Evolutionary conservation across 1,140 invertebrate species (phyloP).

Genomic region (Holotrichia oblita): DNA sequence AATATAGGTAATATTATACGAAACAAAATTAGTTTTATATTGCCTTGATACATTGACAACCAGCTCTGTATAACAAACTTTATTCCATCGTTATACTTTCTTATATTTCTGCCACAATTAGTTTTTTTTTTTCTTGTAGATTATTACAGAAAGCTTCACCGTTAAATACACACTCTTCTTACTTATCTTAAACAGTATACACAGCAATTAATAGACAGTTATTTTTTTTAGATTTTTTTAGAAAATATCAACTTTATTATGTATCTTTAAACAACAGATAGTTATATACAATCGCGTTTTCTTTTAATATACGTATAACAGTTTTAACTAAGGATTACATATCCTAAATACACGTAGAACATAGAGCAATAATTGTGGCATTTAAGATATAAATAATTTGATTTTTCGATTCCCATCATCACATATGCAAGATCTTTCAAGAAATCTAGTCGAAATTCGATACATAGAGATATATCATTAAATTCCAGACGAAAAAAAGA

Average conservation of each 20-base stretch:
- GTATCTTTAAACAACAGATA: not conserved
- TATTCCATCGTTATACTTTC: not conserved
- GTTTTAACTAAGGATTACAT: slow-evolving; percentile 5
- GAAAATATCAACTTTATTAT: not conserved
- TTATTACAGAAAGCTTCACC: not conserved
- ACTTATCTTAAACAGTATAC: not conserved
- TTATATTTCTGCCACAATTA: slow-evolving; percentile 9
- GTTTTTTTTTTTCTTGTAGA: not conserved
- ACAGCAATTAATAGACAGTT: not conserved
- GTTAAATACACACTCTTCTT: not conserved
- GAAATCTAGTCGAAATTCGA: no score
- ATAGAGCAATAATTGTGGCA: slow-evolving; percentile 4
- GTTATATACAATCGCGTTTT: not conserved
- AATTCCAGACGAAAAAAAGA: no score
- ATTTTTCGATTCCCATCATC: slow-evolving; percentile 4
- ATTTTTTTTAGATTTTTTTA: not conserved
- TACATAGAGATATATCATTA: no score
- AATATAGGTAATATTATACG: not conserved
- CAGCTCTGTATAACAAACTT: slow-evolving; percentile 10
- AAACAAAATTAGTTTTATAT: slow-evolving; percentile 12
- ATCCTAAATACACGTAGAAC: not conserved
- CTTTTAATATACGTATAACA: not conserved
- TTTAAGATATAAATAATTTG: not conserved
- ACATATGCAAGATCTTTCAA: not conserved
- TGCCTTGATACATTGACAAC: not conserved